Evolutionary conservation across 2,888 invertebrate genomes (phyloP), one percentile per base, ranked within the genome.

Genomic region (Nemotelus pantherinus): DNA sequence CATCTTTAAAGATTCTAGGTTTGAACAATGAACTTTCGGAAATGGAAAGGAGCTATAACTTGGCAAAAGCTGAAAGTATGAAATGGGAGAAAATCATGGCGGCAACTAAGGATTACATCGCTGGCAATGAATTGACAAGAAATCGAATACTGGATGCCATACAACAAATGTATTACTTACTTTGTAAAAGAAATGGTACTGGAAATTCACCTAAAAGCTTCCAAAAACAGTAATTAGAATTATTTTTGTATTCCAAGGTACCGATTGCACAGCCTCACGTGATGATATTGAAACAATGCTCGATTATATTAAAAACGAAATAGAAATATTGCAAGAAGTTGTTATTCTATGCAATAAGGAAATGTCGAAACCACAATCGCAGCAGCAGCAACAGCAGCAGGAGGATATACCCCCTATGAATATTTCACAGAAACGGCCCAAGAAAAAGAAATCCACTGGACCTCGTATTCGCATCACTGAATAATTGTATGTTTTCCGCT

Each of bases 71-170:
- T 1, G 83, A 84, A 63, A 84, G 85, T 45, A 80, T 84, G 0
- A 84, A 83, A 68, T 87, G 86, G 86, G 87, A 87, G 77, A 86
- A 84, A 71, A 83, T 85, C 6, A 58, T 87, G 7, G 82, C 83
- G 1, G 80, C 80, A 3, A 83, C 85, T 48, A 87, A 86, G 80
- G 82, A 85, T 68, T 78, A 80, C 1, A 83, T 86, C 0, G 80
- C 80, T 7, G 80, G 80, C 2, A 83, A 85, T 78, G 83, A 84
- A 44, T 78, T 84, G 25, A 84, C 83, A 77, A 85, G 80, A 53
- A 83, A 83, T 53, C 84, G 85, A 3, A 81, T 85, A 1, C 77
- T 85, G 2, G 86, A 87, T 77, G 85, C 85, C n/a, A 82, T 87
- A 4, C 82, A 84, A 57, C 80, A 83, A 45, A 81, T 87, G 77